Evolutionary conservation across 2,888 invertebrate species (phyloP).

Genomic region (Epinotia ramella): DNA sequence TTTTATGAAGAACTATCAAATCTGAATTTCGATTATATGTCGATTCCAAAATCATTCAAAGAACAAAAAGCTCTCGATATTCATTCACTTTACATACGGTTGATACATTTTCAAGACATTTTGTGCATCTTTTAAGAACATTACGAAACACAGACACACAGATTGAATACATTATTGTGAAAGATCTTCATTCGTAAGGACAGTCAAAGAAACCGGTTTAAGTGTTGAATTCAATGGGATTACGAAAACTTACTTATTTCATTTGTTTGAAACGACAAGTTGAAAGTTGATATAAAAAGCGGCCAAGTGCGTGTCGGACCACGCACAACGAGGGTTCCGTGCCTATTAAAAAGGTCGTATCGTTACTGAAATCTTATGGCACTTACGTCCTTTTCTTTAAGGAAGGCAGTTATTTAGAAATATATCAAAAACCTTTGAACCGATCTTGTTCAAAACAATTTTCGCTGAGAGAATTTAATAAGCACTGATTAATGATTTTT

Average conservation of each 20-base stretch:
- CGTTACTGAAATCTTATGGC: no score
- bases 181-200: slow-evolving; percentile 27
- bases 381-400: no score
- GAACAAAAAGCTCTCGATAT: not conserved
- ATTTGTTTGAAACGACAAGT: not conserved
- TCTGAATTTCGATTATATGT: no score
- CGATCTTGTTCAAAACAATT: no score
- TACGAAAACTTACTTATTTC: not conserved
- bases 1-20: no score
- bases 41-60: not conserved
- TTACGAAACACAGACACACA: slow-evolving; percentile 22
- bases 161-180: slow-evolving; percentile 22
- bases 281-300: not conserved
- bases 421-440: no score
- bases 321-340: no score
- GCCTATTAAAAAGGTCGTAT: no score
- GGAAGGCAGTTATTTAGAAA: no score
- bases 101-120: not conserved
- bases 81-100: not conserved
- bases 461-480: no score
- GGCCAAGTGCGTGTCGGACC: no score
- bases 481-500: no score
- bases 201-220: slow-evolving; percentile 17
- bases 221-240: slow-evolving; percentile 19
- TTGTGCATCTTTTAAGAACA: slow-evolving; percentile 2